These are phyloP conservation scores for Corythucha ciliata DNA, from an alignment of 2,888 invertebrate genomes.

Conservation along the genomic window DNA sequence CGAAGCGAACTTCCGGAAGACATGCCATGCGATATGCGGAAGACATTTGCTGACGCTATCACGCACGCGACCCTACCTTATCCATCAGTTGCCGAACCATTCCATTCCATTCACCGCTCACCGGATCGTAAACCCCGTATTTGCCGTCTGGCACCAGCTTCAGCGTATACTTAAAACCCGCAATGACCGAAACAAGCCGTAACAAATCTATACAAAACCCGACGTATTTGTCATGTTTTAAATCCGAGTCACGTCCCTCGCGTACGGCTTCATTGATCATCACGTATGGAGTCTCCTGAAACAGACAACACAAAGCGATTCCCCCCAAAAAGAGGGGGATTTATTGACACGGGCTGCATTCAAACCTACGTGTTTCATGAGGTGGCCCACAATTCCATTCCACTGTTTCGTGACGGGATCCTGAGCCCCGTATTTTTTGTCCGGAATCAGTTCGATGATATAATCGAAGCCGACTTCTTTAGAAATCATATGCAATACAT, in stretches of 20 bases:
- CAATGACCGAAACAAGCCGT: constrained; percentile 52
- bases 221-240: constrained; percentile 53
- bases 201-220: constrained; percentile 66
- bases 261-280: constrained; percentile 45
- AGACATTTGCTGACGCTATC: neutral
- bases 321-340: neutral
- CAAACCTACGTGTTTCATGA: constrained; percentile 57
- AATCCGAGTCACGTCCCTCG: constrained; percentile 42
- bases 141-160: constrained; percentile 55
- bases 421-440: constrained; percentile 56
- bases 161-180: constrained; percentile 58
- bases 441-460: constrained; percentile 59
- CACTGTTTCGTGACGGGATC: constrained; percentile 53
- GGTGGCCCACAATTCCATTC: constrained; percentile 61
- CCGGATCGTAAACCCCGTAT: constrained; percentile 64
- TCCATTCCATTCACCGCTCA: constrained; percentile 66
- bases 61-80: constrained; percentile 52
- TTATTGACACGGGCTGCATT: neutral
- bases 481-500: constrained; percentile 58
- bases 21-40: neutral
- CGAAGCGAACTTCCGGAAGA: neutral
- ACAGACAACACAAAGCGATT: neutral
- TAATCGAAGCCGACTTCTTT: constrained; percentile 61
- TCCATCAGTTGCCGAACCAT: constrained; percentile 57
- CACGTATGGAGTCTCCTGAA: constrained; percentile 50